These are phyloP conservation scores for Oeneis ivallda DNA, from an alignment of 2,888 invertebrate genomes.

Conservation along the genomic window DNA sequence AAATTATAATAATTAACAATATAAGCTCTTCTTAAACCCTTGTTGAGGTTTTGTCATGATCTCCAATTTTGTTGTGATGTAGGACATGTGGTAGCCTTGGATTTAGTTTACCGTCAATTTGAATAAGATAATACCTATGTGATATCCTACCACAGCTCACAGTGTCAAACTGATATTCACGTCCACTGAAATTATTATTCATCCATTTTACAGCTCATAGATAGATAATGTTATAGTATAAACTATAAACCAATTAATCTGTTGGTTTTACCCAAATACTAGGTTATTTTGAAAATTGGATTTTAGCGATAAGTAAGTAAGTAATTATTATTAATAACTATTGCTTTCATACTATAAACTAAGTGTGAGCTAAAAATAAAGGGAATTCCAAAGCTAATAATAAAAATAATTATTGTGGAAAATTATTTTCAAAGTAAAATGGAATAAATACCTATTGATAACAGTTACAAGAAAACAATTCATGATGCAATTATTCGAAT, in stretches of 20 bases:
- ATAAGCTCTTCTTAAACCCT: background rate
- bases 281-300: slow-evolving; percentile 4
- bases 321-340: no score
- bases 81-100: background rate
- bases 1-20: background rate
- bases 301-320: no score
- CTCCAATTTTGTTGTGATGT: slow-evolving; percentile 5
- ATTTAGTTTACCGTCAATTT: no score
- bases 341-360: no score
- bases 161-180: background rate
- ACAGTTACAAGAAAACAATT: no score
- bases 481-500: no score
- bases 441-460: no score
- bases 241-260: slow-evolving; percentile 5
- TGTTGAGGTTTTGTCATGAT: background rate
- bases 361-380: no score
- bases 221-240: background rate
- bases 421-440: no score
- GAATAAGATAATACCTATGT: background rate
- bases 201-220: slow-evolving; percentile 13
- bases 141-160: background rate
- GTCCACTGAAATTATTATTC: slow-evolving; percentile 9
- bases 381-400: no score
- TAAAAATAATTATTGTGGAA: no score
- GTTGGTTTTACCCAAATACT: slow-evolving; percentile 6